phyloP scores from a whole-genome alignment of 2,888 invertebrate genomes.

The Lucinisca nassula region DNA sequence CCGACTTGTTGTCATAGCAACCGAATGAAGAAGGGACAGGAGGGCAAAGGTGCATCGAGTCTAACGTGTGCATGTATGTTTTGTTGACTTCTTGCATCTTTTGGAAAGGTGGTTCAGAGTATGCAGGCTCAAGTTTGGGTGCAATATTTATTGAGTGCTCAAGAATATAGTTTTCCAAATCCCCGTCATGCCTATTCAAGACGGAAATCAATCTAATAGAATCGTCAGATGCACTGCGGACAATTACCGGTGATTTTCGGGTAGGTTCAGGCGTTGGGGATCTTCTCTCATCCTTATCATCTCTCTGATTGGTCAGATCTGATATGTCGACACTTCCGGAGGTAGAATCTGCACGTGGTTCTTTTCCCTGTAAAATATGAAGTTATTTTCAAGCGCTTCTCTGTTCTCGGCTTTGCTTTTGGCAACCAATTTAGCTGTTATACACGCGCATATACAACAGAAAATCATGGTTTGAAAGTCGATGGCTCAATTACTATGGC shows the following conservation, averaged over 20 bases:
- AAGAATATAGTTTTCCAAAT: conserved; percentile 28
- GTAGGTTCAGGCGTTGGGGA: conserved; percentile 63
- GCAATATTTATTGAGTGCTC: conserved; percentile 24
- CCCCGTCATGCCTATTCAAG: conserved; percentile 6
- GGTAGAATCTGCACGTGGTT: conserved; percentile 35
- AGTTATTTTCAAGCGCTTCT: too few relatives aligned
- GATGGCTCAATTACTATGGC: too few relatives aligned
- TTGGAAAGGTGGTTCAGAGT: conserved; percentile 55
- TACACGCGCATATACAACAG: too few relatives aligned
- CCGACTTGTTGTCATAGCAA: conserved; percentile 65
- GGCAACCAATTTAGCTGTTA: too few relatives aligned
- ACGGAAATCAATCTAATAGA: background rate
- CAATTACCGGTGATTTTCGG: conserved; percentile 65
- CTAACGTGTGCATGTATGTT: conserved; percentile 22
- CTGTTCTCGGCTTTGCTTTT: too few relatives aligned
- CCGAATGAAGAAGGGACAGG: conserved; percentile 32
- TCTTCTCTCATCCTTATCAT: conserved; percentile 35
- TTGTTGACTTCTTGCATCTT: conserved; percentile 48
- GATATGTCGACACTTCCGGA: conserved; percentile 67
- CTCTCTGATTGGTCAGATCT: conserved; percentile 59
- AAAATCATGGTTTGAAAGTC: too few relatives aligned
- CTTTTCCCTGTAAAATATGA: background rate
- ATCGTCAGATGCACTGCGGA: conserved; percentile 1
- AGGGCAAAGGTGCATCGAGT: background rate
- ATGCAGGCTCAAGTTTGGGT: conserved; percentile 56